Conservation (phyloP, 2,113 vertebrate genomes). For the Plestiodon gilberti region DNA sequence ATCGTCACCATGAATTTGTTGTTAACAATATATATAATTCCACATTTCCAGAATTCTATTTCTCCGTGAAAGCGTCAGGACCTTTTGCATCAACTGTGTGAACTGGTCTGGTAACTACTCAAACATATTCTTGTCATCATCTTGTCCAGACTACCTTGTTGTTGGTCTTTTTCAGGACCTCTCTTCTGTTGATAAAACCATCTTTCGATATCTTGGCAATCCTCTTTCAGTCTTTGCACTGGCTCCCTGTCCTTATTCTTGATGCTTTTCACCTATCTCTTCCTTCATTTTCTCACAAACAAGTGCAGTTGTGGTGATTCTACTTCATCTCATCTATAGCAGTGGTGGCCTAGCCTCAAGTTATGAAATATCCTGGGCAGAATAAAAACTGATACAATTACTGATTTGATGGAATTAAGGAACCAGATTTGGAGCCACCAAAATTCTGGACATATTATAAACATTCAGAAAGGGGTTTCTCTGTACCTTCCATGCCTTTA, state of each 20-base stretch:
- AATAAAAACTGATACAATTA: too few relatives aligned
- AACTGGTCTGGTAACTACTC: not conserved
- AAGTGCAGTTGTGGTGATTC: too few relatives aligned
- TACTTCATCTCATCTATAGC: too few relatives aligned
- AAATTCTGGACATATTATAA: too few relatives aligned
- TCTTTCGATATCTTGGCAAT: not conserved
- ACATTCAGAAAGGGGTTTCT: too few relatives aligned
- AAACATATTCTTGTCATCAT: not conserved
- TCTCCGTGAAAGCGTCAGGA: not conserved
- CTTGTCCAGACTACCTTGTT: not conserved
- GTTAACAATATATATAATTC: not conserved
- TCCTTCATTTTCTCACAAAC: not conserved
- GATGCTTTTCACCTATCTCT: not conserved
- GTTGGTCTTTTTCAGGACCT: not conserved
- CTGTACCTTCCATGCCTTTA: too few relatives aligned
- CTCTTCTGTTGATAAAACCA: not conserved
- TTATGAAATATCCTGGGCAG: too few relatives aligned
- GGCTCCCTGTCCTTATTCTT: not conserved
- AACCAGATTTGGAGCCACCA: too few relatives aligned
- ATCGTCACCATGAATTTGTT: not conserved
- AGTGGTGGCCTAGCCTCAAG: too few relatives aligned
- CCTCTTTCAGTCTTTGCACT: not conserved
- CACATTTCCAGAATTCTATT: not conserved
- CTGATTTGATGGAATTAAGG: too few relatives aligned
- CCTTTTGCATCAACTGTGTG: not conserved